Base-by-base conservation (phyloP, 2,113 vertebrate species). In the Mesocricetus auratus region DNA sequence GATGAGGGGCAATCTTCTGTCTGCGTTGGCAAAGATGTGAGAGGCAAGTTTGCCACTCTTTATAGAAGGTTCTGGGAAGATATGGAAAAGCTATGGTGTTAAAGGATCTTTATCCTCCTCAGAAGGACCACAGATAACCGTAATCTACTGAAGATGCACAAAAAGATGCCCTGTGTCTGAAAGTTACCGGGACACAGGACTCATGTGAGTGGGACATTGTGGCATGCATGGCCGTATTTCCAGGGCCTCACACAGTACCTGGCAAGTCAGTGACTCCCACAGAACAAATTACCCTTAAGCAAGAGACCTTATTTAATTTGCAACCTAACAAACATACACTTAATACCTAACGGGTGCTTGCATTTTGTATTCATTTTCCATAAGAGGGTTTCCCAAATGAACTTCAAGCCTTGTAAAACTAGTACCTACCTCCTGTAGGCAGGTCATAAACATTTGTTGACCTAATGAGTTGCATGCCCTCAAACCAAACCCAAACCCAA, bases 341-440 rank as follows among this genome's bases (percentile, higher is more conserved):
- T 74, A n/a, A 62, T 81, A 24, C 1, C 26, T 71, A 86, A 89
- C 45, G 74, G 39, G 15, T 53, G 50, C 91, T 94, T 86, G 58
- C 53, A 39, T 60, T 90, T 78, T 95, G n/a, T 77, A 39, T 92
- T 62, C 53, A 66, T 93, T 94, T 94, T 81, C 77, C 42, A 89
- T 94, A 64, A 96, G 64, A 60, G 11, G 10, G 19, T 60, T 36
- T 96, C 50, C 56, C 71, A 90, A 88, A 62, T 26, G 89, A 56
- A 91, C 26, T 36, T 64, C 4, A 90, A 79, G 19, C 15, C 42
- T 33, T 7, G 42, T 0, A 92, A 69, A 90, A 68, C 42, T 33
- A 62, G 3, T 75, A 50, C 62, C 42, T 90, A 53, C 15, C 50
- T 93, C 22, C 60, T 42, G 16, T 24, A 85, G 85, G 36, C 16